phyloP scores from a whole-genome alignment of 2,113 vertebrate species.

The Cromileptes altivelis region DNA sequence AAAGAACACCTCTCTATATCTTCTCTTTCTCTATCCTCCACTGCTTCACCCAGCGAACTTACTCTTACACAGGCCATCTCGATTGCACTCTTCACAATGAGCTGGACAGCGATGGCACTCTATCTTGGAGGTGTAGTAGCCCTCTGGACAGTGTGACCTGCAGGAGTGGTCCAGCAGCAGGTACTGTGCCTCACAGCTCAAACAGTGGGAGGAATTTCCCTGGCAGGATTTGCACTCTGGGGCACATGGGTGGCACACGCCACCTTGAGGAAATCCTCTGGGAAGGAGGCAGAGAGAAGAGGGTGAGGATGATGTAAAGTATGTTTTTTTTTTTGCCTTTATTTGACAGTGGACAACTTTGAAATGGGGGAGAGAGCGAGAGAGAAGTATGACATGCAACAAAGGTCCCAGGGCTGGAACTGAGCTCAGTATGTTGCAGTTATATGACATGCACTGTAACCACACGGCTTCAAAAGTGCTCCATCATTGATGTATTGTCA shows the following conservation, averaged over 20 bases:
- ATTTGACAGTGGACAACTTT: no score
- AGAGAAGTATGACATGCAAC: no score
- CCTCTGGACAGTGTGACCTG: conserved; percentile 81
- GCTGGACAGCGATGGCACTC: conserved; percentile 87
- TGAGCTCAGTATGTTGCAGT: no score
- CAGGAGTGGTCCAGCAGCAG: conserved; percentile 85
- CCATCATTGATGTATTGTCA: not conserved
- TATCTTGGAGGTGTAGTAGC: conserved; percentile 81
- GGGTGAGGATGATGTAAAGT: not conserved
- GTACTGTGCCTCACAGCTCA: conserved; percentile 83
- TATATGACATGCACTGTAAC: no score
- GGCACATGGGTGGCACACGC: conserved; percentile 81
- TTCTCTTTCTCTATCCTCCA: not conserved
- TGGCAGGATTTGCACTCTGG: conserved; percentile 86
- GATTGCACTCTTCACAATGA: conserved; percentile 87
- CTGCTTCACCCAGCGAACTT: conserved; percentile 37
- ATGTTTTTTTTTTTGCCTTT: no score
- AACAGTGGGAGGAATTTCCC: conserved; percentile 84
- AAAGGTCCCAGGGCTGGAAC: no score
- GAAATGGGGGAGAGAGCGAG: no score
- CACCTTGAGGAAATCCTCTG: conserved; percentile 88
- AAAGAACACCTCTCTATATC: not conserved
- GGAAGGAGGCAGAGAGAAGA: not conserved
- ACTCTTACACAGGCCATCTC: conserved; percentile 88
- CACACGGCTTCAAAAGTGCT: no score